Percentiles rank a stretch among this genome's conserved stretches.
phyloP scores from a whole-genome alignment of 2,888 invertebrate species.

The Yponomeuta plumbellus region DNA sequence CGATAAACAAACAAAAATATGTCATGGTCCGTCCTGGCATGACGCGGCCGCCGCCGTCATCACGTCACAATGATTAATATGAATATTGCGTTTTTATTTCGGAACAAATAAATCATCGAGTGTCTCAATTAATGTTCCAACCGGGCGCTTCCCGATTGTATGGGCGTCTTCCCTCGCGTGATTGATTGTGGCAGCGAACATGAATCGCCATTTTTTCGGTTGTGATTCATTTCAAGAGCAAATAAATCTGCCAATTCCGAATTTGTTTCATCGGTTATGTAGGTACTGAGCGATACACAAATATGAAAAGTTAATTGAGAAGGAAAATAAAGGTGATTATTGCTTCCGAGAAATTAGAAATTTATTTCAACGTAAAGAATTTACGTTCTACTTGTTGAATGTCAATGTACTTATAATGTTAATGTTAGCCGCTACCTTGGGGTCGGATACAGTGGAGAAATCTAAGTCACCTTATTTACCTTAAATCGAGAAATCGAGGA shows the following conservation, averaged over 20 bases:
- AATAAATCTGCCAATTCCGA: background rate
- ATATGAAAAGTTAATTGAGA: no score
- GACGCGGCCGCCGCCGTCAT: background rate
- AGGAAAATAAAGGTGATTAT: no score
- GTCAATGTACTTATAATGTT: no score
- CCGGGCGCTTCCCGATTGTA: conserved; percentile 31
- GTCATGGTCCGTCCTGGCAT: background rate
- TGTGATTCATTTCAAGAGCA: conserved; percentile 1
- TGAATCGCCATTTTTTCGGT: conserved; percentile 2
- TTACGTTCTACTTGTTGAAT: no score
- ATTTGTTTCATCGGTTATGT: background rate
- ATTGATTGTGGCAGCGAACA: conserved; percentile 31
- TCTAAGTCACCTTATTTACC: no score
- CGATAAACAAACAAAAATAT: no score
- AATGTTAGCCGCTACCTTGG: no score
- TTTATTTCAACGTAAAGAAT: no score
- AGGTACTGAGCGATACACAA: background rate
- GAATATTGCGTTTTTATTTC: conserved; percentile 35
- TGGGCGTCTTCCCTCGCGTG: conserved; percentile 33
- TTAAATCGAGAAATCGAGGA: no score
- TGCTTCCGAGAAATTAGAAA: no score
- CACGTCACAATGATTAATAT: conserved; percentile 34
- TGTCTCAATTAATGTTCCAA: conserved; percentile 42
- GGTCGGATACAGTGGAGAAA: no score
- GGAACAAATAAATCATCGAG: conserved; percentile 41